Conservation (phyloP, 2,113 vertebrate genomes). For the Isurus oxyrinchus region DNA sequence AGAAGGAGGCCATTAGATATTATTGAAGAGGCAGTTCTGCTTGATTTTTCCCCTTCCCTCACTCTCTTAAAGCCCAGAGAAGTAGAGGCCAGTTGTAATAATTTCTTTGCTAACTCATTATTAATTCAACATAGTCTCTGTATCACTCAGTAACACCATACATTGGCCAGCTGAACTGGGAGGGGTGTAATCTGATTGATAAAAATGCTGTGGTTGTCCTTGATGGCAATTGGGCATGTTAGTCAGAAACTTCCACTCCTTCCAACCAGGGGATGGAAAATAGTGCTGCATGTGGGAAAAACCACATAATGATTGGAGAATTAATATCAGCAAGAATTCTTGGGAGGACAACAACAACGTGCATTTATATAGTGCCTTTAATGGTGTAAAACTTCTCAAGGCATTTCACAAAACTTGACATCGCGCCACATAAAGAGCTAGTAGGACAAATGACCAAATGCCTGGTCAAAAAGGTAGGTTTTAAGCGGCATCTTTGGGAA, state of each 20-base stretch:
- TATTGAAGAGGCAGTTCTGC: background rate
- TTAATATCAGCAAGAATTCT: background rate
- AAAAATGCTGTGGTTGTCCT: background rate
- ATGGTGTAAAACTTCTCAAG: background rate
- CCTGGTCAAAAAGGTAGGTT: background rate
- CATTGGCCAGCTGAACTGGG: background rate
- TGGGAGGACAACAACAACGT: background rate
- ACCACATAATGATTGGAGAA: background rate
- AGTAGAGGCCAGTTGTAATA: background rate
- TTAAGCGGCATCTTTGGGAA: background rate
- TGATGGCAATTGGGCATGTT: background rate
- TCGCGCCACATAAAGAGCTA: background rate
- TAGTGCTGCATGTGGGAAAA: background rate
- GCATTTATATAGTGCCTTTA: background rate
- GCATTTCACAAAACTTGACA: background rate
- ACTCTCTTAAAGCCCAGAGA: background rate
- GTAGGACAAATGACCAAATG: background rate
- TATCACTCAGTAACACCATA: background rate
- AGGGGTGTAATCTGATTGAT: background rate
- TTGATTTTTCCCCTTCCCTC: background rate
- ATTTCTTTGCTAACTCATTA: background rate
- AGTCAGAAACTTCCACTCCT: background rate
- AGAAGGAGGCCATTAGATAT: background rate
- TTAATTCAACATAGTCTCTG: background rate
- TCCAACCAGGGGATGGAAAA: background rate